Evolutionary conservation across 2,797 vertebrate genomes (phyloP).

Genomic region (Xiphophorus birchmanni): DNA sequence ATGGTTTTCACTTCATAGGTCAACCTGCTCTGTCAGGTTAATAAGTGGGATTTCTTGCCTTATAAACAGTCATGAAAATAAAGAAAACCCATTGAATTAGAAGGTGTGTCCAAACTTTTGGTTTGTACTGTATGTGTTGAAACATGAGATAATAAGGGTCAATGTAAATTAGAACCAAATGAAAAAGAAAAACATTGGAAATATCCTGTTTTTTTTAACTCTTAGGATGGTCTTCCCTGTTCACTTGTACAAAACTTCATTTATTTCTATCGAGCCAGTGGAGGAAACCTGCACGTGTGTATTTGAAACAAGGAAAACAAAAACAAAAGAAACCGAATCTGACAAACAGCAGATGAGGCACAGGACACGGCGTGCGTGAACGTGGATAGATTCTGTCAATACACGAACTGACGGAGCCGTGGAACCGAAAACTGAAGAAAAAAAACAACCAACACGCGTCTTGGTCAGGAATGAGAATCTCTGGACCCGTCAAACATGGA

Average conservation of each 20-base stretch:
- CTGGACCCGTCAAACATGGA: not conserved
- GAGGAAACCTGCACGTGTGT: not conserved
- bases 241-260: not conserved
- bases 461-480: not conserved
- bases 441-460: not conserved
- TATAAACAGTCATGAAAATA: too few relatives aligned
- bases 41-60: too few relatives aligned
- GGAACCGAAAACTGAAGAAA: not conserved
- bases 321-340: not conserved
- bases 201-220: not conserved
- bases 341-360: not conserved
- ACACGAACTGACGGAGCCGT: not conserved
- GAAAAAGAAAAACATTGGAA: not conserved
- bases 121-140: not conserved
- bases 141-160: too few relatives aligned
- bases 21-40: too few relatives aligned
- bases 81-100: too few relatives aligned
- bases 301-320: not conserved
- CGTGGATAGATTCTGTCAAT: not conserved
- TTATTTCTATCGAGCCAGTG: not conserved
- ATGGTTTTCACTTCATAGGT: too few relatives aligned
- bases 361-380: not conserved
- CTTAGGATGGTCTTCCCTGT: not conserved
- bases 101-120: not conserved
- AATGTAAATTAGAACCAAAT: not conserved